A percentile compares a stretch with the other conserved stretches of the same genome.
These are phyloP conservation scores for Leptinotarsa tumamoca DNA, from an alignment of 2,888 invertebrate genomes.

Conservation along the genomic window DNA sequence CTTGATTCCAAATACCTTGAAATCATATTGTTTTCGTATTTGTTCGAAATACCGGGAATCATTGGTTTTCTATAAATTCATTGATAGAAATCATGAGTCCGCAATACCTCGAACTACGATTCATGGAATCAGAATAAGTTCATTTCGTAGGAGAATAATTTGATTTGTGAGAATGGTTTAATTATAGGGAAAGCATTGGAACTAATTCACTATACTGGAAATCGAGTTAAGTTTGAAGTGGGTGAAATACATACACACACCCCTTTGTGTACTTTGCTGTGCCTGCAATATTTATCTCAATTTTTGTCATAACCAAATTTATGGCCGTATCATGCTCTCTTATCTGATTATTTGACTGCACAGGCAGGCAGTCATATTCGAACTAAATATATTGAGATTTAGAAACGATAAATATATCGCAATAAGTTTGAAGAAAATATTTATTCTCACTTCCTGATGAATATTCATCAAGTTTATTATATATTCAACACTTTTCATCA, in stretches of 20 bases:
- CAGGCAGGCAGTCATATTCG: not conserved
- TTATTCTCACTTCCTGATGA: too few relatives aligned
- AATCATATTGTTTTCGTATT: too few relatives aligned
- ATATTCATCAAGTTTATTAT: not conserved
- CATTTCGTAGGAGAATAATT: not conserved
- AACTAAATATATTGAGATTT: too few relatives aligned
- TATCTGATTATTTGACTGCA: not conserved
- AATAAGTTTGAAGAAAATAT: too few relatives aligned
- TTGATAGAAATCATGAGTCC: not conserved
- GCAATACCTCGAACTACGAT: not conserved
- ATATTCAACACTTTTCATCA: too few relatives aligned
- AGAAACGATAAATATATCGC: too few relatives aligned
- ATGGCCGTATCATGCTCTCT: not conserved
- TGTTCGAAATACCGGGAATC: too few relatives aligned
- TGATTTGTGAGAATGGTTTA: not conserved
- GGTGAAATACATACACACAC: constrained; percentile 2
- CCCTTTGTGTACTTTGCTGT: not conserved
- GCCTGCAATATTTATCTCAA: constrained; percentile 1
- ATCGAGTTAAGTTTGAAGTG: constrained; percentile 9
- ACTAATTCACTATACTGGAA: constrained; percentile 1
- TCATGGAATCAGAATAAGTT: not conserved
- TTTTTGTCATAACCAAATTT: not conserved
- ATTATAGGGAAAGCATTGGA: constrained; percentile 7
- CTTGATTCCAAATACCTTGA: too few relatives aligned
- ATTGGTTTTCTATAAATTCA: too few relatives aligned